A percentile compares a stretch with the other conserved stretches of the same genome.
Conservation (phyloP, 2,797 vertebrate genomes). For the Sebastes hopkinsi region DNA sequence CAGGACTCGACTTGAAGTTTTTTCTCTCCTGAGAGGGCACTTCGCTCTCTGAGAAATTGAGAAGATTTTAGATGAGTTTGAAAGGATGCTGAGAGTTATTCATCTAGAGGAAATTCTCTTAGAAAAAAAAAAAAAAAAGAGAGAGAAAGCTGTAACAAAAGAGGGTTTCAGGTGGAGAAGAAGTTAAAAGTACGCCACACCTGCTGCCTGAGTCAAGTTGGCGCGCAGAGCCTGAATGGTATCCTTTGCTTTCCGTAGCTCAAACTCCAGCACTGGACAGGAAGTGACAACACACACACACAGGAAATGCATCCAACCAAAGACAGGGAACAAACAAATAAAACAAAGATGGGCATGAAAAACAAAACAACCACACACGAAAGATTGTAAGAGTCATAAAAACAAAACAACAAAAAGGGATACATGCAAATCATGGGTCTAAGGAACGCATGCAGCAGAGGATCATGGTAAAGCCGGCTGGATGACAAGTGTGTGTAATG, state of each 20-base stretch:
- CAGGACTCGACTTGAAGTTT: constrained; percentile 98
- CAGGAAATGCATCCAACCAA: constrained; percentile 95
- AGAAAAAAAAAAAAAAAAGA: constrained; percentile 15
- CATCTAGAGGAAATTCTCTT: constrained; percentile 51
- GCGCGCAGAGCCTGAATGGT: constrained; percentile 99
- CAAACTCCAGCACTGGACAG: constrained; percentile 99
- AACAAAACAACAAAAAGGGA: constrained; percentile 69
- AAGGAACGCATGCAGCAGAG: constrained; percentile 98
- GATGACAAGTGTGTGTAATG: constrained; percentile 63
- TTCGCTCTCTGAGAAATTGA: constrained; percentile 89
- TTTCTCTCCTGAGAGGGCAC: constrained; percentile 97
- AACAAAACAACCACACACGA: constrained; percentile 89
- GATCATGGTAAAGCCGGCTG: constrained; percentile 89
- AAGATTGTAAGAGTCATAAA: constrained; percentile 86
- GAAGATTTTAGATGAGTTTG: constrained; percentile 51
- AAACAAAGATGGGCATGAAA: constrained; percentile 95
- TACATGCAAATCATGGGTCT: constrained; percentile 95
- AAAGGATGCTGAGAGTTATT: constrained; percentile 18
- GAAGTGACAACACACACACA: constrained; percentile 91
- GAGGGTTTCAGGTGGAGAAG: constrained; percentile 73
- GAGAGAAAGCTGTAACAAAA: constrained; percentile 64
- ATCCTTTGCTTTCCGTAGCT: constrained; percentile 99
- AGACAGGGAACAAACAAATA: constrained; percentile 92
- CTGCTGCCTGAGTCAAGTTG: constrained; percentile 99
- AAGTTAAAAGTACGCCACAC: constrained; percentile 99